These are phyloP conservation scores for Tragulus kanchil DNA, from an alignment of 2,113 vertebrate genomes.

Conservation along the genomic window DNA sequence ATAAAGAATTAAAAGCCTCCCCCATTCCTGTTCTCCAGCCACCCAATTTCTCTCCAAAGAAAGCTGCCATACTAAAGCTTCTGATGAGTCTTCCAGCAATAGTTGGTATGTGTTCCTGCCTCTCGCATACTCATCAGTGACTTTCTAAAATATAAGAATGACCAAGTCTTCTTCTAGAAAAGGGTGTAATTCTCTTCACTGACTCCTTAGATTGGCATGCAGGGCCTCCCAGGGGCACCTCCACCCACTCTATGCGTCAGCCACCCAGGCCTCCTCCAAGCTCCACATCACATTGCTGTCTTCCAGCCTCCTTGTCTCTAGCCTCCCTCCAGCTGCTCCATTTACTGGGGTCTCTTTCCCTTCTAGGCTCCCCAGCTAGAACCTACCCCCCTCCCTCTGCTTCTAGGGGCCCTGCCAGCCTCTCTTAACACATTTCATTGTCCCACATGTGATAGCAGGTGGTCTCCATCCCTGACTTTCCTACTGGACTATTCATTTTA, in stretches of 20 bases:
- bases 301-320: background rate
- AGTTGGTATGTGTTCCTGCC: background rate
- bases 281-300: fast-evolving
- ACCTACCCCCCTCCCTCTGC: background rate
- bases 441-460: background rate
- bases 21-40: background rate
- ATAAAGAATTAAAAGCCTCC: background rate
- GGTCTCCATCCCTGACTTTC: background rate
- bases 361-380: background rate
- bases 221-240: background rate
- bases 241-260: background rate
- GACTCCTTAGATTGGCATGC: background rate
- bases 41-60: background rate
- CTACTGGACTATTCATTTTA: background rate
- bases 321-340: background rate
- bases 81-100: background rate
- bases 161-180: background rate
- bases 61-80: background rate
- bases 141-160: background rate
- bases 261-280: background rate
- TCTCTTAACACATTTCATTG: background rate
- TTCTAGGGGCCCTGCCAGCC: background rate
- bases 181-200: background rate
- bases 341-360: background rate
- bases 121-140: background rate